phyloP scores from a whole-genome alignment of 2,113 vertebrate genomes.

The Prinia subflava region DNA sequence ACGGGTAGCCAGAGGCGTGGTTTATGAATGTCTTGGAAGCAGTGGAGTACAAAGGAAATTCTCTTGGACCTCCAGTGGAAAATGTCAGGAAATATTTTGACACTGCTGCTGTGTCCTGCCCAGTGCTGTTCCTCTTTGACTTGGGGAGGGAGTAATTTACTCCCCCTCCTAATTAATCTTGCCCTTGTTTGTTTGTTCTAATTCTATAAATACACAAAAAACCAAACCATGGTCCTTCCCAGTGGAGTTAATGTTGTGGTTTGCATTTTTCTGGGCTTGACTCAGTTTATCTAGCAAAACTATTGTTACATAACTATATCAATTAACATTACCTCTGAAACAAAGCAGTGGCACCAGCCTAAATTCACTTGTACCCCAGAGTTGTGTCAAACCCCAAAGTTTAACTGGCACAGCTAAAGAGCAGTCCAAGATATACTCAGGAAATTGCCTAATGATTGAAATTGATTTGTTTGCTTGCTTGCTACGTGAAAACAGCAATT shows the following conservation, averaged over 20 bases:
- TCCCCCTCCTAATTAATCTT: background rate
- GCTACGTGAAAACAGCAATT: background rate
- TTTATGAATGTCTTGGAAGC: background rate
- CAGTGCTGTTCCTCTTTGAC: background rate
- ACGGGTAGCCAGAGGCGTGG: background rate
- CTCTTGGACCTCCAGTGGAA: background rate
- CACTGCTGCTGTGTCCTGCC: background rate
- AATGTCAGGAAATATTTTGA: background rate
- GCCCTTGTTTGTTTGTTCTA: background rate
- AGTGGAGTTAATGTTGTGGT: background rate
- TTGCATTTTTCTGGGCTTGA: background rate
- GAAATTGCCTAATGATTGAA: background rate
- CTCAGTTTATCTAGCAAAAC: background rate
- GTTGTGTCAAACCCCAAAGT: background rate
- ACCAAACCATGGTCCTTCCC: background rate
- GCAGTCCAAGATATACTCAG: background rate
- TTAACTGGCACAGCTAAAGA: background rate
- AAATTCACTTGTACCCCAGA: background rate
- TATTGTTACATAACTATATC: background rate
- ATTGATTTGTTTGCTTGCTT: background rate
- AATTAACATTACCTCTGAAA: background rate
- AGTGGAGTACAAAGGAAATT: background rate
- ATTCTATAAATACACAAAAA: background rate
- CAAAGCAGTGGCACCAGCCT: background rate
- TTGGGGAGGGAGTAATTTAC: background rate